A percentile compares a stretch with the other conserved stretches of the same genome.
phyloP scores from a whole-genome alignment of 2,888 invertebrate genomes.

The Lathronympha strigana region DNA sequence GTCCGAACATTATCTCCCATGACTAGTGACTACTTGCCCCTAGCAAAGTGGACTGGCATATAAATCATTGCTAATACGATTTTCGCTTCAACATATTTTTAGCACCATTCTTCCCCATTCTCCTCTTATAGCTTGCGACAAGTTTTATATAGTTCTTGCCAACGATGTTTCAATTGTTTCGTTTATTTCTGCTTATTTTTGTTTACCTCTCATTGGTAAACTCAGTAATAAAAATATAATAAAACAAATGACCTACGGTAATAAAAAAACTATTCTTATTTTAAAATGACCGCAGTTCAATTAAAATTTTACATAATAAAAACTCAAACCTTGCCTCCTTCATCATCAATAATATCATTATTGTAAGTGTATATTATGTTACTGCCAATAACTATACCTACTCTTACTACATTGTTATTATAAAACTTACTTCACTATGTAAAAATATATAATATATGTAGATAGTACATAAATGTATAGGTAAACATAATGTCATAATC shows the following conservation, averaged over 20 bases:
- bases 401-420: not conserved
- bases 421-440: not conserved
- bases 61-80: slow-evolving; percentile 81
- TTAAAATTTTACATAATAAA: no score
- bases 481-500: no score
- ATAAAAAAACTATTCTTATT: no score
- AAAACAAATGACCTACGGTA: no score
- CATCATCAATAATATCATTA: no score
- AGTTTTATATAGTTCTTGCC: slow-evolving; percentile 11
- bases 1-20: slow-evolving; percentile 76
- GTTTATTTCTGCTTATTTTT: not conserved
- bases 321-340: no score
- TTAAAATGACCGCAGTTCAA: no score
- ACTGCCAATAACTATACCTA: not conserved
- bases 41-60: slow-evolving; percentile 63
- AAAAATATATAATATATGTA: no score
- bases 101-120: slow-evolving; percentile 49
- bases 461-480: no score
- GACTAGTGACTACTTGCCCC: slow-evolving; percentile 72
- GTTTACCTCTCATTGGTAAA: no score
- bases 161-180: slow-evolving; percentile 8
- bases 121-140: slow-evolving; percentile 32
- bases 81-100: slow-evolving; percentile 72
- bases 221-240: no score
- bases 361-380: not conserved